Evolutionary conservation across 2,797 vertebrate species (phyloP).

Genomic region (Urocyon cinereoargenteus): DNA sequence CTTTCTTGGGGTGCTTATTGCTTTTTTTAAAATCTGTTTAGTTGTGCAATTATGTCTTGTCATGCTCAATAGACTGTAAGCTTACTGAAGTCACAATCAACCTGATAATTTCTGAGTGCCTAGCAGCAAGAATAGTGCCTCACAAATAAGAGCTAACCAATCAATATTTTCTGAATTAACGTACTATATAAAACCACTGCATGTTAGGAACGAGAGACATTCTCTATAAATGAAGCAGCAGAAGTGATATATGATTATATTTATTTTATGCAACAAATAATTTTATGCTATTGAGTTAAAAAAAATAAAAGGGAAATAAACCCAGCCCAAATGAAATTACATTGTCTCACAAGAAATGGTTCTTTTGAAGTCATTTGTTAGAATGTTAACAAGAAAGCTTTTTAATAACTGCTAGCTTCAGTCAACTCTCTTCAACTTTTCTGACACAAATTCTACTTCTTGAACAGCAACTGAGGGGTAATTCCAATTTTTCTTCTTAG

Average conservation of each 20-base stretch:
- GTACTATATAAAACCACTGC: background rate
- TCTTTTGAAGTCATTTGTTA: slow-evolving; percentile 47
- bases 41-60: background rate
- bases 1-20: background rate
- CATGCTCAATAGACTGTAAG: background rate
- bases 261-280: background rate
- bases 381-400: slow-evolving; percentile 59
- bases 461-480: background rate
- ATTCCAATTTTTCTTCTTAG: slow-evolving; percentile 24
- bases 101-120: slow-evolving; percentile 10
- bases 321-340: slow-evolving; percentile 59
- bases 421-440: slow-evolving; percentile 5
- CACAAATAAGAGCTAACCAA: background rate
- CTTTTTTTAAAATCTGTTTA: background rate
- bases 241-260: background rate
- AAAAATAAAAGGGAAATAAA: slow-evolving; percentile 62
- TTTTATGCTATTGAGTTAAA: slow-evolving; percentile 31
- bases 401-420: slow-evolving; percentile 9
- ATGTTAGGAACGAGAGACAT: slow-evolving; percentile 31
- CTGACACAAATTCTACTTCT: slow-evolving; percentile 9
- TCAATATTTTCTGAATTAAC: slow-evolving; percentile 20
- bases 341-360: slow-evolving; percentile 14
- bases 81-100: background rate
- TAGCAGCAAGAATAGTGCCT: background rate
- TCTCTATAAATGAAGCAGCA: background rate